A percentile compares a stretch with the other conserved stretches of the same genome.
These are phyloP conservation scores for Calephelis nemesis DNA, from an alignment of 1,140 invertebrate species.

Conservation along the genomic window DNA sequence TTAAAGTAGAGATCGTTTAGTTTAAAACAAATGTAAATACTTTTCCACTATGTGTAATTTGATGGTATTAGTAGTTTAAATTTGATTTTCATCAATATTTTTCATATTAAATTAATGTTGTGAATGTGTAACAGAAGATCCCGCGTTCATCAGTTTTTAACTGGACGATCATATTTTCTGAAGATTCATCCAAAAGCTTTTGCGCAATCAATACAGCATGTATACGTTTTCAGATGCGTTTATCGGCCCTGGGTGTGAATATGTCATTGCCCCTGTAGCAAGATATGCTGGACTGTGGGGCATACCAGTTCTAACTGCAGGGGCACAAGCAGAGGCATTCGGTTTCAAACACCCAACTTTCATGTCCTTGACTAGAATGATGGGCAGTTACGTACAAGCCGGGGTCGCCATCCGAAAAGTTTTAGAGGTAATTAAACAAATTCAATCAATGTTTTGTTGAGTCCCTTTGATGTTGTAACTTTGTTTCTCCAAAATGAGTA, in stretches of 20 bases:
- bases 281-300: slow-evolving; percentile 93
- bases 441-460: slow-evolving; percentile 30
- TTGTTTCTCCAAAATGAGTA: slow-evolving; percentile 42
- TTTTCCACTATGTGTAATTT: no score
- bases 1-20: no score
- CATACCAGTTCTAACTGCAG: slow-evolving; percentile 92
- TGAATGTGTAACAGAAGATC: no score
- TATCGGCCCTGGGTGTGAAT: slow-evolving; percentile 94
- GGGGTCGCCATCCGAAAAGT: slow-evolving; percentile 83
- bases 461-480: slow-evolving; percentile 39
- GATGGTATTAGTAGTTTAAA: no score
- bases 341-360: slow-evolving; percentile 84
- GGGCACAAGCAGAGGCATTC: slow-evolving; percentile 90
- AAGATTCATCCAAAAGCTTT: background rate
- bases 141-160: no score
- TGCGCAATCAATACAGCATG: no score
- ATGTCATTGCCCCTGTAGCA: slow-evolving; percentile 93
- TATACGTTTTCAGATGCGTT: slow-evolving; percentile 85
- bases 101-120: no score
- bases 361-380: slow-evolving; percentile 90
- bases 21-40: no score
- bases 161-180: no score
- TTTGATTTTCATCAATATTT: no score
- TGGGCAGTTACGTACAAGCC: slow-evolving; percentile 89
- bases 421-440: slow-evolving; percentile 59